Conservation (phyloP, 1,140 invertebrate species). For the Drosophila asahinai region DNA sequence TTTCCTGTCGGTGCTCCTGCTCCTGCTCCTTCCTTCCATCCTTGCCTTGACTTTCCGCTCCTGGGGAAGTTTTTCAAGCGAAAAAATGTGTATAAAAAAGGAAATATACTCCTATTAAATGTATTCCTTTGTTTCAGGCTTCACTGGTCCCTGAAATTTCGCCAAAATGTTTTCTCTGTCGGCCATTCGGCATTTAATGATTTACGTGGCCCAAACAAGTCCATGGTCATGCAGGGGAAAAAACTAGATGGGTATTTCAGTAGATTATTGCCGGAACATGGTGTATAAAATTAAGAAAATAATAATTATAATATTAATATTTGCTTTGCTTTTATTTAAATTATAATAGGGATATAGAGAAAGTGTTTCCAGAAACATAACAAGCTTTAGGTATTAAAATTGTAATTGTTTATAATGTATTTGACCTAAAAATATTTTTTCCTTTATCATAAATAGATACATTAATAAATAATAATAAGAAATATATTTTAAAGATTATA, state of each 20-base stretch:
- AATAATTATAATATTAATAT: too few relatives aligned
- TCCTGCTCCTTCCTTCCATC: slow-evolving; percentile 20
- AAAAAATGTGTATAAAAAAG: slow-evolving; percentile 53
- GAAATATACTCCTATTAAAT: slow-evolving; percentile 81
- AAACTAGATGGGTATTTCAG: not conserved
- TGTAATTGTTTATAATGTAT: not conserved
- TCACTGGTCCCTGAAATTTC: slow-evolving; percentile 72
- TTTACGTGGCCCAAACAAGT: slow-evolving; percentile 60
- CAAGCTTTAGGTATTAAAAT: not conserved
- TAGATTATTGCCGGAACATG: not conserved
- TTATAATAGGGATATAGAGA: too few relatives aligned
- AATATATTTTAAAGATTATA: too few relatives aligned
- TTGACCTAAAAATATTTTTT: not conserved
- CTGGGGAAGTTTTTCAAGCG: slow-evolving; percentile 70
- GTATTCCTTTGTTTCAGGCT: slow-evolving; percentile 63
- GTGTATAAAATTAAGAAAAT: too few relatives aligned
- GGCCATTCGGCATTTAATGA: slow-evolving; percentile 69
- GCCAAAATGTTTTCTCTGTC: slow-evolving; percentile 72
- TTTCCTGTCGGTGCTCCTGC: slow-evolving; percentile 54
- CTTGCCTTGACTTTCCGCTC: slow-evolving; percentile 22
- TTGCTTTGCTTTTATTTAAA: too few relatives aligned
- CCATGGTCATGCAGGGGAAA: not conserved
- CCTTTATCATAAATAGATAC: too few relatives aligned
- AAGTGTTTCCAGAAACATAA: too few relatives aligned
- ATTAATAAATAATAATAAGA: too few relatives aligned